Evolutionary conservation across 2,797 vertebrate species (phyloP), one percentile per base, ranked within the genome.

Genomic region (Scarus forsteni): DNA sequence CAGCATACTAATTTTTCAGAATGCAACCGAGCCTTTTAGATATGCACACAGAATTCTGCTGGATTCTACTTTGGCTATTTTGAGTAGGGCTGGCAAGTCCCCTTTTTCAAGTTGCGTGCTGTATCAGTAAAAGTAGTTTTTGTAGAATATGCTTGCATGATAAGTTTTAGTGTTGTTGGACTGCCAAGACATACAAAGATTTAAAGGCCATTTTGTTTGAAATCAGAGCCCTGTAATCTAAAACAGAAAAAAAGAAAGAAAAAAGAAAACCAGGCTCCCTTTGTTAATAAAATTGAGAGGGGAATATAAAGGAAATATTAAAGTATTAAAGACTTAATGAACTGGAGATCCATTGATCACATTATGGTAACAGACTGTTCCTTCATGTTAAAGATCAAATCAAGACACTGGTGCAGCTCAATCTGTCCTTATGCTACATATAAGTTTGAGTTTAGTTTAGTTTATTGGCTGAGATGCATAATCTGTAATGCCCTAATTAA

Each of bases 131-230:
- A 77, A 73, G 18, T 77, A 83, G 69, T 87, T 72, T 75, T 79
- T 69, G 56, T 88, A 66, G 67, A 63, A 27, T 60, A 79, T 50
- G 43, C 85, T 84, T 90, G 89, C 91, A 87, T 90, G 92, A 81
- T 60, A 35, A 69, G 71, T 76, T 80, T 82, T 79, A 81, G 75
- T 66, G 76, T 85, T 78, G 76, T 74, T 71, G 61, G 67, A 81
- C 51, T 76, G 70, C 61, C 6, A 15, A 10, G 27, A 76, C 11
- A 18, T 2, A 8, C 54, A 42, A 38, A 57, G 14, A 61, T 8
- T n/a, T 53, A 10, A 58, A 42, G 36, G 53, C 45, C 8, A 3
- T 68, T 50, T 62, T 66, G 43, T 60, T 82, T 36, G 15, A 18
- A 69, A 50, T 80, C 34, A 12, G 12, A 27, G 27, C 4, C 27